phyloP scores from a whole-genome alignment of 2,113 vertebrate species.

The Oceanites oceanicus region DNA sequence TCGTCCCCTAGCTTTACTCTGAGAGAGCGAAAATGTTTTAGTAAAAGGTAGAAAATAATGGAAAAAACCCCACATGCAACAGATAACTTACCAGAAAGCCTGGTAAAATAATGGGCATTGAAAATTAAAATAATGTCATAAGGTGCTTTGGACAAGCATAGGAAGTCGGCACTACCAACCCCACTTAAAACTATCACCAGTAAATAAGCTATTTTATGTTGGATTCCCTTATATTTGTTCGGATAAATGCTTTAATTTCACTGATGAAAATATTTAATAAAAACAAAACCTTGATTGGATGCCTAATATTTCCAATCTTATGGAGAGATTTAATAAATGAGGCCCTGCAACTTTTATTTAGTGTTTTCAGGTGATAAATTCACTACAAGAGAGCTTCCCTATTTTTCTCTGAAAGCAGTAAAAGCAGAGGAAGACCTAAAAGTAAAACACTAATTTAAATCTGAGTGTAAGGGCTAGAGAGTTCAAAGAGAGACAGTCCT shows the following conservation, averaged over 20 bases:
- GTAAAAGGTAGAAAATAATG: not conserved
- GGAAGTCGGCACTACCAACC: not conserved
- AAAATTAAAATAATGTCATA: not conserved
- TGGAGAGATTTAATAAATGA: conserved; percentile 25
- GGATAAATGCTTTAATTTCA: not conserved
- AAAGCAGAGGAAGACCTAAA: conserved; percentile 22
- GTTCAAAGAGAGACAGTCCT: not conserved
- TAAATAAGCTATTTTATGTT: not conserved
- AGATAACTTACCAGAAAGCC: not conserved
- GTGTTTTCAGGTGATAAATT: conserved; percentile 52
- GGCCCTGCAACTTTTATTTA: conserved; percentile 15
- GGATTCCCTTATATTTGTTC: not conserved
- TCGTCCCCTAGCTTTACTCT: not conserved
- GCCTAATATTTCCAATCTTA: not conserved
- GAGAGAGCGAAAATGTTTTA: not conserved
- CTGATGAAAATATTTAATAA: conserved; percentile 22
- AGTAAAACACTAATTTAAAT: conserved; percentile 1
- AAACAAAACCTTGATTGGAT: not conserved
- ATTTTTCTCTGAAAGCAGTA: conserved; percentile 28
- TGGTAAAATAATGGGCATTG: not conserved
- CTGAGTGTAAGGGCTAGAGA: not conserved
- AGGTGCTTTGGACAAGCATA: not conserved
- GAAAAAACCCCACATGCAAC: not conserved
- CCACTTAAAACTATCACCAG: not conserved
- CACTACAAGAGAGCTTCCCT: conserved; percentile 21